Percentiles rank a stretch among this genome's conserved stretches.
phyloP scores from a whole-genome alignment of 2,888 invertebrate genomes.

The Hypomecis atomaria region DNA sequence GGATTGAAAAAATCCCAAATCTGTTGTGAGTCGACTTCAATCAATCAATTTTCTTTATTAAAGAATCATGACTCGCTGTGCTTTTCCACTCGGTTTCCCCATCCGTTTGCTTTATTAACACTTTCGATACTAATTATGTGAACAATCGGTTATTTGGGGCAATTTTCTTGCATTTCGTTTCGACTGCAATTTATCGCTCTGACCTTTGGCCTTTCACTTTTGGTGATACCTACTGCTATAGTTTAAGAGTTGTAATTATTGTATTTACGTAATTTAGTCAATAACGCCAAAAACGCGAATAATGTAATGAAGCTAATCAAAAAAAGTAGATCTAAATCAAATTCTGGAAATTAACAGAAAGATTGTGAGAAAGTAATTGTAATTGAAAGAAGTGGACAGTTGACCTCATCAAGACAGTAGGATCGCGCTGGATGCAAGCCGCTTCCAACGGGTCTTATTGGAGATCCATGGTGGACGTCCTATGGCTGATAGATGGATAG shows the following conservation, averaged over 20 bases:
- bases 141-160: constrained; percentile 17
- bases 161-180: constrained; percentile 25
- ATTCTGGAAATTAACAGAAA: too few relatives aligned
- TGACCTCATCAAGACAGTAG: too few relatives aligned
- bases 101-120: constrained; percentile 10
- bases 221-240: constrained; percentile 11
- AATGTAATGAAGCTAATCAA: background rate
- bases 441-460: too few relatives aligned
- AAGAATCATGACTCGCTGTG: background rate
- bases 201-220: constrained; percentile 27
- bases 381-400: too few relatives aligned
- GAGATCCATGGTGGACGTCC: too few relatives aligned
- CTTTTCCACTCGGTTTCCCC: background rate
- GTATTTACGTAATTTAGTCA: background rate
- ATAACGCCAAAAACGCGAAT: background rate
- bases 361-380: too few relatives aligned
- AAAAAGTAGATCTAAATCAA: too few relatives aligned
- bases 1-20: background rate
- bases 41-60: background rate
- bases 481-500: too few relatives aligned
- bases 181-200: constrained; percentile 12
- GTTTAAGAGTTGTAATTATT: background rate
- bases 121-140: constrained; percentile 15
- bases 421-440: too few relatives aligned
- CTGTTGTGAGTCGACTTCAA: background rate